Base-by-base conservation (phyloP, 2,113 vertebrate species). In the Rynchops niger region DNA sequence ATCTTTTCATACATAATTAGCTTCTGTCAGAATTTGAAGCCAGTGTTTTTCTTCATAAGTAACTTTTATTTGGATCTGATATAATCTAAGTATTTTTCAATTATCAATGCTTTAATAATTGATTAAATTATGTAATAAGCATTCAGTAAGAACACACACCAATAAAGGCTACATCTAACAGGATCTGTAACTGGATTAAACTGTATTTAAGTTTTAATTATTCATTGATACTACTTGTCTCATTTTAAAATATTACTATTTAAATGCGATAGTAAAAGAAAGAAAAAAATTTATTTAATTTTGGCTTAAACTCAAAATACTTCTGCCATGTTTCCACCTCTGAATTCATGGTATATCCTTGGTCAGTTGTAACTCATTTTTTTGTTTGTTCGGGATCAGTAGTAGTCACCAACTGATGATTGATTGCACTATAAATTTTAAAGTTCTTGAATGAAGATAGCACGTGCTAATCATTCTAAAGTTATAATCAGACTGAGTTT, bases 21-120 rank as follows among this genome's bases (percentile, higher is more conserved):
- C 71, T 87, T 90, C 10, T 96, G 47, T 97, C 94, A 82, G 84
- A 65, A 89, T 92, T 86, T 94, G 69, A 92, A 97, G 83, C 65
- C 65, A 87, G 56, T 97, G 69, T 87, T 94, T 84, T 91, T 97
- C 59, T 95, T 45, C 34, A 4, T 84, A 86, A 71, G 12, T 92
- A 93, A 85, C 66, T 94, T 96, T 52, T 82, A 86, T 93, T 98
- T 15, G 23, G 32, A 61, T 93, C 32, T 58, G 49, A 34, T 20
- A 15, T 55, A 59, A 90, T 92, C 76, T 58, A 91, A 92, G 56
- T 94, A 61, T 29, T 93, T 93, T 87, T 38, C 90, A 70, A 53
- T 66, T 88, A 66, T 82, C 38, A 61, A 1, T 96, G 72, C 81
- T 92, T 76, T 55, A 72, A 11, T 91, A 94, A 50, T 91, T 91